These are phyloP conservation scores for Porites cylindrica DNA, from an alignment of 92 coral and sea anemone genomes.

Conservation along the genomic window DNA sequence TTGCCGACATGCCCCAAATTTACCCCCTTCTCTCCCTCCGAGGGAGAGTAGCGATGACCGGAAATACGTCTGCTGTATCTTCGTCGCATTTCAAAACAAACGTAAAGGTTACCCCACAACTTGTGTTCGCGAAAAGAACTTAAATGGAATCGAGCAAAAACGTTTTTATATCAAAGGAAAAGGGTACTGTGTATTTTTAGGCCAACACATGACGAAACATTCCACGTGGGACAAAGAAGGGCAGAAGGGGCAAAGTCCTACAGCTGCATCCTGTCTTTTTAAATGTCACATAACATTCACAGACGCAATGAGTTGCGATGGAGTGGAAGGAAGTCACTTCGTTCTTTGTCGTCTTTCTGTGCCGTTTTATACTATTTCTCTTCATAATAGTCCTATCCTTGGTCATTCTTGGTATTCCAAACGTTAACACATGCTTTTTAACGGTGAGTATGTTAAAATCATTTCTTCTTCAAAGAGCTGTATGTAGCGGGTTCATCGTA, in stretches of 20 bases:
- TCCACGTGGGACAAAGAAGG: not conserved
- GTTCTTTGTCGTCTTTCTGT: not conserved
- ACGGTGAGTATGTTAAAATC: slow-evolving; percentile 30
- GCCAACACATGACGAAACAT: not conserved
- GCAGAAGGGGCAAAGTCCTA: not conserved
- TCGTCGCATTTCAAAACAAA: too few relatives aligned
- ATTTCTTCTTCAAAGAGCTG: not conserved
- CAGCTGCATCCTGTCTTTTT: not conserved
- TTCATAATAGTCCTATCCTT: slow-evolving; percentile 5
- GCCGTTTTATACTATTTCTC: slow-evolving; percentile 35
- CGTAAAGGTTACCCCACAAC: too few relatives aligned
- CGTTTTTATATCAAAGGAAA: too few relatives aligned
- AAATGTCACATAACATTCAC: slow-evolving; percentile 21
- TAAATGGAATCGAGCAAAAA: too few relatives aligned
- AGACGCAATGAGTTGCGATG: not conserved
- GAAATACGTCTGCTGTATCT: too few relatives aligned
- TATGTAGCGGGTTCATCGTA: not conserved
- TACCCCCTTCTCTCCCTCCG: too few relatives aligned
- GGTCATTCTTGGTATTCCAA: slow-evolving; percentile 25
- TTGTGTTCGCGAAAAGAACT: too few relatives aligned
- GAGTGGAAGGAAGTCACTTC: slow-evolving; percentile 32
- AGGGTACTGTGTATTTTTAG: not conserved
- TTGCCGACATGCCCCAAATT: too few relatives aligned
- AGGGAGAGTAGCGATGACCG: too few relatives aligned
- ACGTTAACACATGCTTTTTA: slow-evolving; percentile 28